Evolutionary conservation across 92 coral and sea anemone genomes (phyloP).

Genomic region (Parazoanthus atlanticus): DNA sequence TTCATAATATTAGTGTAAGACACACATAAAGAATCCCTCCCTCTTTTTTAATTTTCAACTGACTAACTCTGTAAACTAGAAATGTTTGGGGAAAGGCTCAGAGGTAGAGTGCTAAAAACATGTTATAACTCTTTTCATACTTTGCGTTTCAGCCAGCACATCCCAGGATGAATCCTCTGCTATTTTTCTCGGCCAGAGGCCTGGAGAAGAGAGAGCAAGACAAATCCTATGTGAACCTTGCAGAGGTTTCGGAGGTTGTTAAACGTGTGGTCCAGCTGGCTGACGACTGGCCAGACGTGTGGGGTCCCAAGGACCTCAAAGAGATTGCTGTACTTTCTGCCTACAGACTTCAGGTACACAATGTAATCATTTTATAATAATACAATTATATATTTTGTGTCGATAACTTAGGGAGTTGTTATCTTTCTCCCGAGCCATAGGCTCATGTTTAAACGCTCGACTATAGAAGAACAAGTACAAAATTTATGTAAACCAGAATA

Average conservation of each 20-base stretch:
- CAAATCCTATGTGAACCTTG: slow-evolving; percentile 69
- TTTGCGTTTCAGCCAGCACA: slow-evolving; percentile 58
- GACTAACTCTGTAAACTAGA: too few relatives aligned
- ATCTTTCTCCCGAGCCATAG: too few relatives aligned
- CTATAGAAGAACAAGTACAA: too few relatives aligned
- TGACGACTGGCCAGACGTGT: slow-evolving; percentile 69
- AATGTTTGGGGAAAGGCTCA: neutral
- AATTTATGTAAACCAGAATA: too few relatives aligned
- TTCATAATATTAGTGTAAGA: too few relatives aligned
- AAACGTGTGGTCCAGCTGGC: slow-evolving; percentile 76
- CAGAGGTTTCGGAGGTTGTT: slow-evolving; percentile 79
- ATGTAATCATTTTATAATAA: too few relatives aligned
- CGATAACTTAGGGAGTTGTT: too few relatives aligned
- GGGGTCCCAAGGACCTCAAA: slow-evolving; percentile 69
- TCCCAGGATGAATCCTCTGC: slow-evolving; percentile 67
- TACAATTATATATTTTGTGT: neutral
- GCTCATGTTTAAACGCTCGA: too few relatives aligned
- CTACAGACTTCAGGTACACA: slow-evolving; percentile 66
- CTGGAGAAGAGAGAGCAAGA: slow-evolving; percentile 69
- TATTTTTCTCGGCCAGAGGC: slow-evolving; percentile 80
- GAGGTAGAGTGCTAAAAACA: neutral
- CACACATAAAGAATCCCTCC: too few relatives aligned
- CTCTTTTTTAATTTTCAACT: too few relatives aligned
- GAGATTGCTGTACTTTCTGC: slow-evolving; percentile 80
- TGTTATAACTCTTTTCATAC: neutral